These are phyloP conservation scores for Himalopsyche kuldschensis DNA, from an alignment of 2,888 invertebrate genomes.

Conservation along the genomic window DNA sequence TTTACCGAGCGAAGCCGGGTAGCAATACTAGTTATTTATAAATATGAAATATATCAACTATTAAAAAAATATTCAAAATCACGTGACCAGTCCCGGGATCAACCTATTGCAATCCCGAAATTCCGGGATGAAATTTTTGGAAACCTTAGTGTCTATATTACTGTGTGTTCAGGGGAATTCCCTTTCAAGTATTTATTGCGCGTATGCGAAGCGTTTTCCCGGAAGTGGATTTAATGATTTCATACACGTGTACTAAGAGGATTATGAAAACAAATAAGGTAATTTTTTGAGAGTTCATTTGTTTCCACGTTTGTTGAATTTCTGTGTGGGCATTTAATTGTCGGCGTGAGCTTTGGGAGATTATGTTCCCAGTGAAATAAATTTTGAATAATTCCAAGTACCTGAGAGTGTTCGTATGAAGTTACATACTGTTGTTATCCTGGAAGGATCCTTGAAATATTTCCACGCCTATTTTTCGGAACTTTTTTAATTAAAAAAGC, in stretches of 20 bases:
- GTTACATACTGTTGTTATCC: no score
- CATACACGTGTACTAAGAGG: conserved; percentile 19
- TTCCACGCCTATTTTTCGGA: no score
- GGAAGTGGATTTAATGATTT: conserved; percentile 6
- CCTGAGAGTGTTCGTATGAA: background rate
- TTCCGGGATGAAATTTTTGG: no score
- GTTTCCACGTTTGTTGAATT: background rate
- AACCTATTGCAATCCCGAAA: no score
- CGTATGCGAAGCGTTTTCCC: background rate
- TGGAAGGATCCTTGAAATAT: no score
- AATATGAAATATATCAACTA: no score
- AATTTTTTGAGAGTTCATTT: background rate
- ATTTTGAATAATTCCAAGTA: background rate
- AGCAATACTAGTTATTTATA: no score
- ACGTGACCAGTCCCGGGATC: no score
- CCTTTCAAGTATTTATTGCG: background rate
- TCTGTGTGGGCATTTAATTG: background rate
- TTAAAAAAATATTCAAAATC: no score
- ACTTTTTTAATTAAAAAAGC: no score
- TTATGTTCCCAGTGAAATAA: background rate
- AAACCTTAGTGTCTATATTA: no score
- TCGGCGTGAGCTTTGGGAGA: background rate
- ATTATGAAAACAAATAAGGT: conserved; percentile 13
- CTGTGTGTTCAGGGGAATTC: background rate
- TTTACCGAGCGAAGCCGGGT: no score